phyloP scores from a whole-genome alignment of 1,140 invertebrate genomes.

The Aphelinus certus region DNA sequence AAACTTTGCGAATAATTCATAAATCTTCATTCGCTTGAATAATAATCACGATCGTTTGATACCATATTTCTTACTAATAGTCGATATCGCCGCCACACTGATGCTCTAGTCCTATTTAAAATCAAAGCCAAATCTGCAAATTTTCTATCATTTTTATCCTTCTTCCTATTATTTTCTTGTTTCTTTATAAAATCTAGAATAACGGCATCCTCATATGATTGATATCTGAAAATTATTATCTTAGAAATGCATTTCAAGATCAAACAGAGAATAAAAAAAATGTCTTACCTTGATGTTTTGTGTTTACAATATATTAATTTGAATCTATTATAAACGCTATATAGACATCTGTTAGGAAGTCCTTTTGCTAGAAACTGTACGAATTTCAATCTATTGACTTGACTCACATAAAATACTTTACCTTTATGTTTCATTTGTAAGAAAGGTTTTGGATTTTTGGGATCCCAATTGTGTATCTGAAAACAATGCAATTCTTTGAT shows the following conservation, averaged over 20 bases:
- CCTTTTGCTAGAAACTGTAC: constrained; percentile 55
- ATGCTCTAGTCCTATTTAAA: constrained; percentile 54
- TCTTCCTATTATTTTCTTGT: constrained; percentile 24
- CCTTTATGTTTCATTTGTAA: constrained; percentile 38
- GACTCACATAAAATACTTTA: constrained; percentile 25
- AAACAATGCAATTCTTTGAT: background rate
- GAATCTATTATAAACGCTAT: constrained; percentile 56
- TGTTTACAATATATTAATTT: constrained; percentile 43
- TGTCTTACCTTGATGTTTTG: constrained; percentile 40
- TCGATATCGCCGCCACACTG: constrained; percentile 56
- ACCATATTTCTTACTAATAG: constrained; percentile 26
- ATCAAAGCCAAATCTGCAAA: constrained; percentile 51
- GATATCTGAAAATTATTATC: constrained; percentile 42
- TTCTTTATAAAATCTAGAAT: constrained; percentile 51
- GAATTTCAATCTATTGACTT: constrained; percentile 48
- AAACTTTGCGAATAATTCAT: background rate
- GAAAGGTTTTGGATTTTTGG: constrained; percentile 44
- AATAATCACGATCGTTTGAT: too few relatives aligned
- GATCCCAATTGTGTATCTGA: constrained; percentile 51
- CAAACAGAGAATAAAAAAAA: background rate
- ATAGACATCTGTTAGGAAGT: constrained; percentile 50
- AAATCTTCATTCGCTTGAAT: too few relatives aligned
- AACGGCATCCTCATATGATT: constrained; percentile 46
- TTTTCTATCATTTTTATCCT: constrained; percentile 40
- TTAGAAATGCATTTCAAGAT: constrained; percentile 21